Conservation (phyloP, 2,888 invertebrate genomes). For the Cyclophora punctaria region DNA sequence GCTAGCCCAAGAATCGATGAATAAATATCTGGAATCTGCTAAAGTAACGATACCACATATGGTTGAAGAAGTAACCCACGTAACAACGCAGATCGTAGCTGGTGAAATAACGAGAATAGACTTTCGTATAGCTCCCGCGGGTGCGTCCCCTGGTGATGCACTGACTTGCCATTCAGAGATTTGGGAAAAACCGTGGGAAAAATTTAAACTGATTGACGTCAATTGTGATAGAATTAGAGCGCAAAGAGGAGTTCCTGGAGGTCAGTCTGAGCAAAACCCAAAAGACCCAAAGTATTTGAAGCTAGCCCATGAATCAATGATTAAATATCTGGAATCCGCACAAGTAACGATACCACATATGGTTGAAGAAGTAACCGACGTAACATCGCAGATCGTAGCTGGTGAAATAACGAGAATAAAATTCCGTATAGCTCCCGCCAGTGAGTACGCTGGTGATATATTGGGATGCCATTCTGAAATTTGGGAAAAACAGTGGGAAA, state of each 20-base stretch:
- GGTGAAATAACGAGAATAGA: slow-evolving; percentile 38
- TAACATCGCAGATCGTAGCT: slow-evolving; percentile 23
- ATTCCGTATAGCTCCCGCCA: slow-evolving; percentile 13
- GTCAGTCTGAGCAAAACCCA: slow-evolving; percentile 15
- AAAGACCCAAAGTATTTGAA: slow-evolving; percentile 21
- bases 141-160: too few relatives aligned
- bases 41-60: slow-evolving; percentile 21
- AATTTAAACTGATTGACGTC: neutral
- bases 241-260: slow-evolving; percentile 16
- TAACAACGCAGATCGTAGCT: slow-evolving; percentile 29
- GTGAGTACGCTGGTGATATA: slow-evolving; percentile 1
- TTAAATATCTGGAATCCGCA: slow-evolving; percentile 18
- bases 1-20: slow-evolving; percentile 36
- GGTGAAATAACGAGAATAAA: slow-evolving; percentile 20
- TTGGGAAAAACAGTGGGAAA: slow-evolving; percentile 28
- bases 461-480: slow-evolving; percentile 28
- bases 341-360: slow-evolving; percentile 9
- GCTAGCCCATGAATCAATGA: slow-evolving; percentile 26
- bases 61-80: slow-evolving; percentile 34
- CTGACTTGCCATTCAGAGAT: too few relatives aligned
- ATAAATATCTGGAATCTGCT: slow-evolving; percentile 23
- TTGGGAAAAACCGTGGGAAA: too few relatives aligned
- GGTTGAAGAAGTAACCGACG: slow-evolving; percentile 18
- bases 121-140: slow-evolving; percentile 10
- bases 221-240: slow-evolving; percentile 13